Base-by-base conservation (phyloP, 2,113 vertebrate species). In the Zingel zingel region DNA sequence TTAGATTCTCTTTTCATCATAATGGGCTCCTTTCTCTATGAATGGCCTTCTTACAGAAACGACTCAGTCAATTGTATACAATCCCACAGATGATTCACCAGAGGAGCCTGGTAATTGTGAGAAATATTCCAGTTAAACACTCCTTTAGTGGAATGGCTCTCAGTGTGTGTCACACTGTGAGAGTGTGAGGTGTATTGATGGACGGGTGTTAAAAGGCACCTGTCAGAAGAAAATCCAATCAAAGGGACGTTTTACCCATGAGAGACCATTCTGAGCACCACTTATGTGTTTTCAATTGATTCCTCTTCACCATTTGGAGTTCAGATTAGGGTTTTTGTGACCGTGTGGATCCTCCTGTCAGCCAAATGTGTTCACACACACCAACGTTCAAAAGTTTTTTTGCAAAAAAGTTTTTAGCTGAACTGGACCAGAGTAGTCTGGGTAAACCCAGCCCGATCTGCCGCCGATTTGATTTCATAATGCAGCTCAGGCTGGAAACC, bases 21-120 rank as follows among this genome's bases (percentile, higher is more conserved):
- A 89, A 92, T 91, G 76, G 88, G 75, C 79, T 74, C 64, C 66
- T 76, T 88, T 86, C 77, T 89, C 81, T 86, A 85, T 74, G 84
- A 81, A 86, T 81, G 85, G 82, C 66, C 65, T 74, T 70, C 78
- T 62, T 68, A 54, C 58, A 70, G 78, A 77, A 84, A 70, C 57
- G 79, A 86, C 85, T 78, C 84, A 79, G 86, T 79, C 85, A 53
- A 89, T 92, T 90, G 81, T 74, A 84, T 86, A 88, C 86, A 90
- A 84, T 89, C 81, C 77, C 81, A n/a, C 61, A 15, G 71, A 68
- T 71, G 84, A 82, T 74, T 86, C 86, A 83, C 65, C 79, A 83
- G 50, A 79, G 74, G 70, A 79, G 78, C 58, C 59, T 43, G 72
- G 87, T 86, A 90, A 91, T 81, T 82, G 74, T 73, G 39, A 71